Percentiles rank a stretch among this genome's conserved stretches.
phyloP scores from a whole-genome alignment of 1,140 invertebrate genomes.

The Pinna nobilis region DNA sequence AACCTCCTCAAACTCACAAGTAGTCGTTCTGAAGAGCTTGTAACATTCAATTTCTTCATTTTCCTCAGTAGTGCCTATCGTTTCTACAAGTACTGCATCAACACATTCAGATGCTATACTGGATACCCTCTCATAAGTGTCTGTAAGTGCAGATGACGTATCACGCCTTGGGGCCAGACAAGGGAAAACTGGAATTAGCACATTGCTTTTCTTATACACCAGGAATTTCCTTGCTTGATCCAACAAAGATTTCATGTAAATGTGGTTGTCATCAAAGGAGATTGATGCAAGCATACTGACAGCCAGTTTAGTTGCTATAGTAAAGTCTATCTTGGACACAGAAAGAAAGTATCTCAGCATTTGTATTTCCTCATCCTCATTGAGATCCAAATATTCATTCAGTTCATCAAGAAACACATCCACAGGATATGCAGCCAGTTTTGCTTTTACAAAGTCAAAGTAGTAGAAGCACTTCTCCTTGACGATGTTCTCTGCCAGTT shows the following conservation, averaged over 20 bases:
- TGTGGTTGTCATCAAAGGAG: constrained; percentile 8
- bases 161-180: constrained; percentile 48
- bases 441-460: constrained; percentile 51
- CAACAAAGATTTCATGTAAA: constrained; percentile 38
- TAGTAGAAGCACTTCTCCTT: constrained; percentile 54
- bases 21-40: neutral
- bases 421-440: constrained; percentile 47
- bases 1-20: neutral
- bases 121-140: constrained; percentile 23
- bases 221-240: constrained; percentile 42
- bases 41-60: constrained; percentile 8
- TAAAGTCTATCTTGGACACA: constrained; percentile 14
- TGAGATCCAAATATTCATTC: constrained; percentile 37
- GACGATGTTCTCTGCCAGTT: constrained; percentile 32
- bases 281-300: constrained; percentile 50
- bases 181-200: constrained; percentile 55
- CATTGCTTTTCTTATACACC: constrained; percentile 20
- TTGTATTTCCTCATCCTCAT: constrained; percentile 52
- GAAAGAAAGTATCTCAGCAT: constrained; percentile 45
- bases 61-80: constrained; percentile 16
- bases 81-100: constrained; percentile 4
- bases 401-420: constrained; percentile 47
- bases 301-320: constrained; percentile 32
- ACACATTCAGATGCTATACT: constrained; percentile 21
- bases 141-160: constrained; percentile 23